These are phyloP conservation scores for Microtus richardsoni DNA, from an alignment of 2,113 vertebrate species.

Conservation along the genomic window DNA sequence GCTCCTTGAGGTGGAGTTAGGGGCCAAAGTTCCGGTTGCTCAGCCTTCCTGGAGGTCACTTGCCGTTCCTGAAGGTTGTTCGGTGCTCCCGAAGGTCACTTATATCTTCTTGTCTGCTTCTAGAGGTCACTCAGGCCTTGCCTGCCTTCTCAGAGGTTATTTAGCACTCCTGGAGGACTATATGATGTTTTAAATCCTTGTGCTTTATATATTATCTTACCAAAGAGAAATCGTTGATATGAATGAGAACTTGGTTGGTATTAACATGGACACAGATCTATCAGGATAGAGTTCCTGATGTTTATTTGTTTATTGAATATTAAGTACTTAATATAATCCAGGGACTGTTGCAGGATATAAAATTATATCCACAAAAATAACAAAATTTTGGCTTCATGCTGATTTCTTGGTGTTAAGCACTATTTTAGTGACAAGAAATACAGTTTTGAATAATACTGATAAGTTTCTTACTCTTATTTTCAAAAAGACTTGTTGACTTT, in stretches of 20 bases:
- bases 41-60: too few relatives aligned
- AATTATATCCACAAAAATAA: background rate
- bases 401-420: background rate
- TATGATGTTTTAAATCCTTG: too few relatives aligned
- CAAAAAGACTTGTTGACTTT: background rate
- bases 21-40: too few relatives aligned
- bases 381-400: background rate
- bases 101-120: too few relatives aligned
- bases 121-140: too few relatives aligned
- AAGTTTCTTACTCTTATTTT: background rate
- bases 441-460: background rate
- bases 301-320: background rate
- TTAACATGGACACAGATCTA: background rate
- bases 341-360: background rate
- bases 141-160: too few relatives aligned
- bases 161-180: too few relatives aligned
- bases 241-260: background rate
- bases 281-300: background rate
- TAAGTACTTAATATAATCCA: background rate
- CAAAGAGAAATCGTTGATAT: constrained; percentile 4
- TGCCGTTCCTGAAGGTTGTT: too few relatives aligned
- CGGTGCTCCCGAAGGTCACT: too few relatives aligned
- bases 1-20: too few relatives aligned
- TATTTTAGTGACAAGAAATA: background rate
- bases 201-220: background rate